Conservation (phyloP, 2,113 vertebrate species). For the Corythornis cristatus region DNA sequence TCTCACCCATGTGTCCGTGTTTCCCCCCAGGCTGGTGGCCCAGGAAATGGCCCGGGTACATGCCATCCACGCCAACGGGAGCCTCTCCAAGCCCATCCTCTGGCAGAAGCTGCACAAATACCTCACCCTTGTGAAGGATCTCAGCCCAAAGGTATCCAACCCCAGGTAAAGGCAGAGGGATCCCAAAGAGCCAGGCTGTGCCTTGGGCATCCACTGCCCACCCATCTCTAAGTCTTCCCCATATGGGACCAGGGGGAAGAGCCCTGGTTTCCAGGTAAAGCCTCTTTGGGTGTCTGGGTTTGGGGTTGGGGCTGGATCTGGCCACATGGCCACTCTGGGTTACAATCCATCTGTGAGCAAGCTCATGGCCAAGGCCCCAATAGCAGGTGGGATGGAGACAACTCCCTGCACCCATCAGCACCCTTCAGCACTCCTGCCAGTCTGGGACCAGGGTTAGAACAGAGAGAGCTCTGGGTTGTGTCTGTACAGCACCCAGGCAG, state of each 20-base stretch:
- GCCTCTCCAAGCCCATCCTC: constrained; percentile 90
- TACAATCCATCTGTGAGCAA: fast-evolving
- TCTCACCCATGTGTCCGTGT: fast-evolving
- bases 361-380: fast-evolving
- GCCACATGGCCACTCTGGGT: neutral
- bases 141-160: constrained; percentile 74
- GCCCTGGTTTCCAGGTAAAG: neutral
- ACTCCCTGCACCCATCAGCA: neutral
- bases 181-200: constrained; percentile 27
- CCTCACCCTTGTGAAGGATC: constrained; percentile 92
- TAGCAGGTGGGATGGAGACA: neutral
- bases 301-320: neutral
- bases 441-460: neutral
- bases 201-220: constrained; percentile 18
- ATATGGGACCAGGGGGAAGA: fast-evolving
- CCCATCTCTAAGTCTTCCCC: neutral
- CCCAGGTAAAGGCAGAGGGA: constrained; percentile 80
- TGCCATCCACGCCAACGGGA: constrained; percentile 92
- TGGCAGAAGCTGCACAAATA: constrained; percentile 94
- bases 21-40: constrained; percentile 85
- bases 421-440: neutral
- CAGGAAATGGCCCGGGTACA: constrained; percentile 95
- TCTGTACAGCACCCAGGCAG: neutral
- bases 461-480: neutral
- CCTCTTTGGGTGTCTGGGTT: neutral